phyloP scores from a whole-genome alignment of 1,140 invertebrate species.

The Drosophila miranda region DNA sequence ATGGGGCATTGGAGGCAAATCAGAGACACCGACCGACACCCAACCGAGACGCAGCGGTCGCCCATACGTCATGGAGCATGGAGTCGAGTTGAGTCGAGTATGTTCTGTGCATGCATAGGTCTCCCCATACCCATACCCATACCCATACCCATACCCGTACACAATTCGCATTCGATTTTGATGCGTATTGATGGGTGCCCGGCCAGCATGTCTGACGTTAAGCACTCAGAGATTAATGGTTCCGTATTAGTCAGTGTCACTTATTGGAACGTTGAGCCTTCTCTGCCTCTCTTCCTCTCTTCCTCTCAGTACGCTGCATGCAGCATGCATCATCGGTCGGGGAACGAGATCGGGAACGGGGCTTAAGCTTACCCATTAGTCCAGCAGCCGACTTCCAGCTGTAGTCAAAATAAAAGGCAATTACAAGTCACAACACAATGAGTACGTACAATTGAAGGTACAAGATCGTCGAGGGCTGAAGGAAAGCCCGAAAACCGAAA shows the following conservation, averaged over 20 bases:
- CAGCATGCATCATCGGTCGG: neutral
- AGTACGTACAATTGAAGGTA: constrained; percentile 57
- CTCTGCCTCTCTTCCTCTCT: constrained; percentile 16
- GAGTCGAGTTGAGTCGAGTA: neutral
- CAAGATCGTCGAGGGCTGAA: constrained; percentile 37
- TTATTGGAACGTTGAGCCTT: constrained; percentile 49
- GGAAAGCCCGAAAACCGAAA: constrained; percentile 27
- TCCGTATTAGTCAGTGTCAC: constrained; percentile 73
- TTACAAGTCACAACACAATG: constrained; percentile 59
- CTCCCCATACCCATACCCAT: neutral
- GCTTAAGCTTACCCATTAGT: constrained; percentile 47
- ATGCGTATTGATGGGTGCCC: constrained; percentile 69
- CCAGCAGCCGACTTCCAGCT: constrained; percentile 5
- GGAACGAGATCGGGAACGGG: too few relatives aligned
- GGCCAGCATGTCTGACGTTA: constrained; percentile 63
- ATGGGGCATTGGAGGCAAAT: constrained; percentile 41
- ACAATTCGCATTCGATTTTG: constrained; percentile 59
- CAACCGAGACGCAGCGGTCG: constrained; percentile 39
- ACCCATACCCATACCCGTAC: constrained; percentile 18
- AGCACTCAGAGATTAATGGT: constrained; percentile 74
- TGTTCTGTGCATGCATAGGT: constrained; percentile 36
- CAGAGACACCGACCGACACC: constrained; percentile 43
- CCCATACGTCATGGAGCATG: constrained; percentile 51
- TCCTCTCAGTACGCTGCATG: constrained; percentile 8
- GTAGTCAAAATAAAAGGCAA: constrained; percentile 66